Conservation (phyloP, 2,797 vertebrate genomes). For the Strix occidentalis region DNA sequence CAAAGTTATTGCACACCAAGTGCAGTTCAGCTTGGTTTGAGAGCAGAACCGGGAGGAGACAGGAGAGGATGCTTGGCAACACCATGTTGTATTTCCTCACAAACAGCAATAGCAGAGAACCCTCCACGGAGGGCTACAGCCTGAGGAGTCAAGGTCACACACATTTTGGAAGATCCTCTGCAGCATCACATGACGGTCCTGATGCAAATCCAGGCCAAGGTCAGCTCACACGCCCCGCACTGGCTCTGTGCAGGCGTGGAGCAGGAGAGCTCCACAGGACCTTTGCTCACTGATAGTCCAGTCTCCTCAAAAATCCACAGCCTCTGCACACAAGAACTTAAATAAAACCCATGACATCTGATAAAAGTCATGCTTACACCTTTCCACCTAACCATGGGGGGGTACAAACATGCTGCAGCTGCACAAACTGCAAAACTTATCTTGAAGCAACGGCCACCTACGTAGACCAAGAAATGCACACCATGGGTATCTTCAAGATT, state of each 20-base stretch:
- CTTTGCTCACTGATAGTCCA: background rate
- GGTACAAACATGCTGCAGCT: background rate
- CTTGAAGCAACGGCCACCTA: background rate
- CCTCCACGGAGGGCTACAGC: background rate
- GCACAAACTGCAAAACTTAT: background rate
- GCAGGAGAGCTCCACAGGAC: background rate
- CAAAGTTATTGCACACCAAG: background rate
- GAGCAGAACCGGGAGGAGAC: background rate
- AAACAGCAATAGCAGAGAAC: background rate
- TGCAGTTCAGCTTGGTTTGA: background rate
- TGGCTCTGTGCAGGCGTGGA: background rate
- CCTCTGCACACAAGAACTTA: background rate
- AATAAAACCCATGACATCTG: background rate
- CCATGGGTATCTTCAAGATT: background rate
- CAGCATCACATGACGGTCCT: background rate
- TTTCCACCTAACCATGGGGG: background rate
- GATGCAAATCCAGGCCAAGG: background rate
- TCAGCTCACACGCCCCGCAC: fast-evolving
- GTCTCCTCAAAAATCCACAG: background rate
- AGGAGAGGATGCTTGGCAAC: fast-evolving
- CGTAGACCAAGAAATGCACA: background rate
- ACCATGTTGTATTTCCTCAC: background rate
- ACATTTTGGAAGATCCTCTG: conserved; percentile 11
- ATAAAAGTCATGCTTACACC: background rate
- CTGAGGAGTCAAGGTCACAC: background rate